Evolutionary conservation across 2,797 vertebrate genomes (phyloP), one percentile per base, ranked within the genome.

Genomic region (Serranus cabrilla): DNA sequence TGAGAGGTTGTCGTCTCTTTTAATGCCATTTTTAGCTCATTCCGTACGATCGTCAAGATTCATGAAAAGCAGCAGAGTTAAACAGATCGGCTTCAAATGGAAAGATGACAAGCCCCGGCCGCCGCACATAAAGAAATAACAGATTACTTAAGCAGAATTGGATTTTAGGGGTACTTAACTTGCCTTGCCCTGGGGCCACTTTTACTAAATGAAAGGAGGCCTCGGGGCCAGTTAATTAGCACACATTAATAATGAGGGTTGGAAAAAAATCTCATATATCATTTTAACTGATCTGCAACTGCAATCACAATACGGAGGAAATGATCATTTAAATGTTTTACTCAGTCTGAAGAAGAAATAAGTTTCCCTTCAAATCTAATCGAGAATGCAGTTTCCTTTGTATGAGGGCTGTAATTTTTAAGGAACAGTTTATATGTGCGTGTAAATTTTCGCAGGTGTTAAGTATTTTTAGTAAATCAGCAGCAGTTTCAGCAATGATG

Each of bases 1-100:
- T 79, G 66, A 71, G 49, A 72, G 52, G 69, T 71, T 73, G 64
- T 65, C 27, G 27, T 37, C 64, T 78, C 63, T 65, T 55, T 71
- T 71, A 66, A 56, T 49, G 59, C 65, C 76, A 84, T 78, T 86
- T 88, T 87, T 79, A 84, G 71, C 74, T 74, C 64, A 43, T 55
- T 69, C 71, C 47, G 49, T 37, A 5, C 50, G 4, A 43, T 51
- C 34, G 17, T 43, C 12, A 52, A 34, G 54, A 75, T 73, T 78
- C n/a, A 66, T 77, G 67, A 76, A 82, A 85, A 80, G 55, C 64
- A 55, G 74, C n/a, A 1, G 42, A 64, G 71, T 76, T 68, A 20
- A 75, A 56, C 21, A 61, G 50, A 77, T 70, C 47, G 23, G 57
- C 61, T 25, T 59, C 21, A 46, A 51, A 81, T 43, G 25, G 52